These are phyloP conservation scores for Pangasius macronema DNA, from an alignment of 2,797 vertebrate species.

Conservation along the genomic window DNA sequence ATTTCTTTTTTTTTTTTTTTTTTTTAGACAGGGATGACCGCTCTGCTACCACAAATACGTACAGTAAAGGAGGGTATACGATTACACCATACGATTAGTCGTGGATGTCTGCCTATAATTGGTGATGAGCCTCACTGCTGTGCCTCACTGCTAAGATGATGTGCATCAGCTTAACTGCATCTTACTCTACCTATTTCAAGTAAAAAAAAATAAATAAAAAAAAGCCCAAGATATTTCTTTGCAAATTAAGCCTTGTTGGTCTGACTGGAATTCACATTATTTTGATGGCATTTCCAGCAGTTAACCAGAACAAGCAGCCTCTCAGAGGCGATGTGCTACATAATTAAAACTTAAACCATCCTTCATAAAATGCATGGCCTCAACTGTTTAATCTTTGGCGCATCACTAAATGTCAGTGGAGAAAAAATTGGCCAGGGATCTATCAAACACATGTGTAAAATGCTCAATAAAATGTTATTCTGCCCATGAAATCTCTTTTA, in stretches of 20 bases:
- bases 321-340: slow-evolving; percentile 60
- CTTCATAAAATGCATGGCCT: slow-evolving; percentile 74
- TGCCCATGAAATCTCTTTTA: slow-evolving; percentile 69
- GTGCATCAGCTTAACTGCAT: slow-evolving; percentile 20
- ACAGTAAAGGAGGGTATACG: too few relatives aligned
- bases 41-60: too few relatives aligned
- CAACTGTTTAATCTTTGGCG: slow-evolving; percentile 71
- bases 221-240: slow-evolving; percentile 6
- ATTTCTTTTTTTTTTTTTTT: neutral
- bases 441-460: slow-evolving; percentile 68
- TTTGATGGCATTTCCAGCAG: slow-evolving; percentile 26
- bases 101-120: slow-evolving; percentile 21
- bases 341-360: slow-evolving; percentile 76
- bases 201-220: neutral
- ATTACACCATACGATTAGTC: too few relatives aligned
- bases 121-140: slow-evolving; percentile 15
- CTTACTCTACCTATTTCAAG: slow-evolving; percentile 6
- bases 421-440: slow-evolving; percentile 63
- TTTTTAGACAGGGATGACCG: slow-evolving; percentile 13
- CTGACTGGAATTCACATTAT: slow-evolving; percentile 24
- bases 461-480: slow-evolving; percentile 71
- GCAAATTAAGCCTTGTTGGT: slow-evolving; percentile 4
- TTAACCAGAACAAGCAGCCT: slow-evolving; percentile 29
- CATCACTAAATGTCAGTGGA: slow-evolving; percentile 69
- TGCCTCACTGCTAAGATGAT: slow-evolving; percentile 19